These are phyloP conservation scores for Alca torda DNA, from an alignment of 2,797 vertebrate species.

Conservation along the genomic window DNA sequence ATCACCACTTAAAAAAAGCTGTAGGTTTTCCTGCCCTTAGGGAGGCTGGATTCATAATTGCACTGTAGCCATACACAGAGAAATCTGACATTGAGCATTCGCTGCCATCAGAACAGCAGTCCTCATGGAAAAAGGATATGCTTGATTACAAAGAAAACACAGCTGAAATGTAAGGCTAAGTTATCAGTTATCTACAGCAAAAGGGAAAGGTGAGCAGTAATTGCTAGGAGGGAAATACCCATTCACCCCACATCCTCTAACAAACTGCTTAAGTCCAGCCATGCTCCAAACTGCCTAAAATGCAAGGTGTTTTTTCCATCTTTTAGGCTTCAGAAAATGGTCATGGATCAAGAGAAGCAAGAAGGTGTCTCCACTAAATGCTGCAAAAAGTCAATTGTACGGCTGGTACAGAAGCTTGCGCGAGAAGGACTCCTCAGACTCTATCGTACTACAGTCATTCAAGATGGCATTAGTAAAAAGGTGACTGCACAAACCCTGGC, in stretches of 20 bases:
- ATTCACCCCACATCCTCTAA: neutral
- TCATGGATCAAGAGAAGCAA: conserved; percentile 89
- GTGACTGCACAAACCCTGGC: conserved; percentile 56
- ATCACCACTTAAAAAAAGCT: neutral
- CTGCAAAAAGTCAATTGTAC: conserved; percentile 92
- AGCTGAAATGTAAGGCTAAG: neutral
- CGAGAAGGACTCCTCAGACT: conserved; percentile 87
- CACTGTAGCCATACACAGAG: neutral
- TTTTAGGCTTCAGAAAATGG: conserved; percentile 92
- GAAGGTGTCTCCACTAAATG: conserved; percentile 89
- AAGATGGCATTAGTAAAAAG: conserved; percentile 90
- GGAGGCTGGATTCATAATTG: neutral
- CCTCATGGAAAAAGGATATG: neutral
- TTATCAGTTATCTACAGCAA: neutral
- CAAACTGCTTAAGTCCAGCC: neutral
- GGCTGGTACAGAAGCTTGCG: conserved; percentile 84
- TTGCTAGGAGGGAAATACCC: neutral
- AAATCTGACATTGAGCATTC: neutral
- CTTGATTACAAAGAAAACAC: neutral
- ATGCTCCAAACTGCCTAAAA: neutral
- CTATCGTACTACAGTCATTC: conserved; percentile 87
- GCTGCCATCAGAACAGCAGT: neutral
- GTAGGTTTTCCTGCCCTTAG: neutral
- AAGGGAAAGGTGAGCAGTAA: neutral
- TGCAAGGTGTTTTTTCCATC: neutral